A percentile compares a stretch with the other conserved stretches of the same genome.
Conservation (phyloP, 2,797 vertebrate genomes). For the Microhierax caerulescens region DNA sequence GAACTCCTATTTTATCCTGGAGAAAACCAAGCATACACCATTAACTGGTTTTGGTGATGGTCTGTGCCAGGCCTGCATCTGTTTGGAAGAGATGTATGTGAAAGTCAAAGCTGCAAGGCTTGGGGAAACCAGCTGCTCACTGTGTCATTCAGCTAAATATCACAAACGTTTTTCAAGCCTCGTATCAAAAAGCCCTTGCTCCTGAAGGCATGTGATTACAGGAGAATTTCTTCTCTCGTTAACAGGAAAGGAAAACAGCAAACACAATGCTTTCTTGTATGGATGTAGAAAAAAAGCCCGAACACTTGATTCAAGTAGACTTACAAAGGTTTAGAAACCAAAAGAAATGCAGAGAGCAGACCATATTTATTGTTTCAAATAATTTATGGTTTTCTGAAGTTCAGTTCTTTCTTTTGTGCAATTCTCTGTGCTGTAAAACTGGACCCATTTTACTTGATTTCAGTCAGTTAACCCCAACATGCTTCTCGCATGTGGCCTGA, state of each 20-base stretch:
- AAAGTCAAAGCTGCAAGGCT: background rate
- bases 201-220: background rate
- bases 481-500: background rate
- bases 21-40: background rate
- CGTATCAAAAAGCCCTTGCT: background rate
- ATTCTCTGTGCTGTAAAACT: background rate
- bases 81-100: background rate
- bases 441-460: background rate
- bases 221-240: constrained; percentile 6
- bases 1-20: background rate
- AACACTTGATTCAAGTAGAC: background rate
- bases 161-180: background rate
- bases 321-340: background rate
- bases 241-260: background rate
- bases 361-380: background rate
- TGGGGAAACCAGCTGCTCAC: background rate
- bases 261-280: background rate
- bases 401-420: background rate
- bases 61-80: background rate
- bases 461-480: background rate
- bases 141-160: background rate
- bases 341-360: background rate
- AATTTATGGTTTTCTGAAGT: background rate
- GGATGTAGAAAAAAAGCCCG: background rate
- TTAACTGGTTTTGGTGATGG: background rate